Evolutionary conservation across 2,113 vertebrate species (phyloP).

Genomic region (Hemichromis elongatus): DNA sequence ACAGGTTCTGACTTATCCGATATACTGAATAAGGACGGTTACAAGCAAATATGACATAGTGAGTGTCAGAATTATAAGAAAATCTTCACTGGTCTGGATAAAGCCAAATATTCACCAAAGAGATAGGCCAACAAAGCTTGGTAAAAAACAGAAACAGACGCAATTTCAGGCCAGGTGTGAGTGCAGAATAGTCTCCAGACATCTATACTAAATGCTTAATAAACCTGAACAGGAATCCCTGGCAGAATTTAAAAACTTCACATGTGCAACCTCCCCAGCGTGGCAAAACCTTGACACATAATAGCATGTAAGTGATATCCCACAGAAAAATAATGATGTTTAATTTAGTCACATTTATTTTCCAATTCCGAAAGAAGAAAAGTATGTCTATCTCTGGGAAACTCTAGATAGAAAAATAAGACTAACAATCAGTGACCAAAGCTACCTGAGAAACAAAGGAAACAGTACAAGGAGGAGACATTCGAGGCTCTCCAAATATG

Average conservation of each 20-base stretch:
- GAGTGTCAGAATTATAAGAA: not conserved
- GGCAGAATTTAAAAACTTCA: not conserved
- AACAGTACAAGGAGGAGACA: not conserved
- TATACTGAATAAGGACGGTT: not conserved
- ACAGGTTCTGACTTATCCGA: not conserved
- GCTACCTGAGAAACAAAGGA: constrained; percentile 43
- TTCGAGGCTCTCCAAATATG: constrained; percentile 44
- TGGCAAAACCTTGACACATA: not conserved
- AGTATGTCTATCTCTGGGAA: constrained; percentile 37
- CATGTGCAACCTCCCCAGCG: not conserved
- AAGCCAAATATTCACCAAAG: not conserved
- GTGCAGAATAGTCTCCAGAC: not conserved
- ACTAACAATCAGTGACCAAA: constrained; percentile 29
- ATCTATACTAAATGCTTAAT: constrained; percentile 1
- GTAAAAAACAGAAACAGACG: constrained; percentile 24
- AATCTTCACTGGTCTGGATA: not conserved
- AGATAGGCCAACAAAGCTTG: not conserved
- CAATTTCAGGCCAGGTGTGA: not conserved
- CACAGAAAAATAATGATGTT: not conserved
- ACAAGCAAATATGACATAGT: not conserved
- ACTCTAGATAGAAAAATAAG: constrained; percentile 34
- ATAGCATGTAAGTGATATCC: constrained; percentile 13
- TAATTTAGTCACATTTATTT: constrained; percentile 17
- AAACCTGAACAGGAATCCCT: not conserved
- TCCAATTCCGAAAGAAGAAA: not conserved